Base-by-base conservation (phyloP, 1,140 invertebrate genomes). In the Pachypeltis micranthus region DNA sequence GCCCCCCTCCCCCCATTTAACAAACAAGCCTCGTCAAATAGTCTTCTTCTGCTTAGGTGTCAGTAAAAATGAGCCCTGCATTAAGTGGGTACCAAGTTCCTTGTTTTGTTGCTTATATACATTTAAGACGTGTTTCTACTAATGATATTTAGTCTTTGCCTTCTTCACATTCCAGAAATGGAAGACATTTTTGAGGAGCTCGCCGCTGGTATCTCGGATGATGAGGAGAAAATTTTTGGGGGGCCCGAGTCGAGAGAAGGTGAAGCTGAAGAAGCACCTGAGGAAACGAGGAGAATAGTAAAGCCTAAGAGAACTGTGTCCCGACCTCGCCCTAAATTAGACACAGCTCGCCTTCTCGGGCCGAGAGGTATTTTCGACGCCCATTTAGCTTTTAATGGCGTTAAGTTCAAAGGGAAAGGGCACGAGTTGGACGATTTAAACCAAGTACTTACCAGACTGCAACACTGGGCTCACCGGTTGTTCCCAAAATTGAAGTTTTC, bases 391-490 rank as follows among this genome's bases (percentile, higher is more conserved):
- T 94, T 93, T 69, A 83, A 88, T 70, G 82, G 87, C 69, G 84
- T 93, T 54, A 87, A 90, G 73, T 91, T 88, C 70, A 81, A 85
- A 74, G 93, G 91, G 56, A 85, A 88, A 78, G 88, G 89, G 1
- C 77, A 88, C 74, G 93, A 96, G 76, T 83, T 83, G 64, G 75
- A 85, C 66, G 93, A 97, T 77, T 76, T 97, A 16, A 81, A 90
- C 71, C 72, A 82, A 55, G 75, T 96, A 0, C 80, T 97, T 76
- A 84, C 86, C 44, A 85, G 83, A 67, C 70, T 96, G 59, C 90
- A 96, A 69, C 92, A 96, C 70, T 97, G 94, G 94, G 85, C 85
- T 1, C 91, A 96, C 72, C 79, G 93, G 63, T 72, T 96, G 47
- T 95, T 86, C 78, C 92, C 93, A 1, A 92, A 87, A 70, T 86